phyloP scores from a whole-genome alignment of 2,113 vertebrate genomes.

The Zosterops hypoxanthus region DNA sequence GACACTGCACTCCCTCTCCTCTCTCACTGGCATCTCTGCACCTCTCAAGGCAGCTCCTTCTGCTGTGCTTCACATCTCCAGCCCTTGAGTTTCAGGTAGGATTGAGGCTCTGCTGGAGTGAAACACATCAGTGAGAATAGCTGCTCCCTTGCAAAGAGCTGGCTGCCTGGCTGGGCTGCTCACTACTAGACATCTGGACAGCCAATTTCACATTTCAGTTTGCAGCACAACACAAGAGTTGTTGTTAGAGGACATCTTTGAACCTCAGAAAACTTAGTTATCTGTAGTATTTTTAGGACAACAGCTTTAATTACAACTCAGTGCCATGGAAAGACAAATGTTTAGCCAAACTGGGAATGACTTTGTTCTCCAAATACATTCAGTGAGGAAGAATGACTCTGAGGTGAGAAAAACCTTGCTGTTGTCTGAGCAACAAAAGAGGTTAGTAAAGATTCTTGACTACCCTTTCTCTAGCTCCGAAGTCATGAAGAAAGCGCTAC shows the following conservation, averaged over 20 bases:
- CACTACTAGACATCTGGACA: background rate
- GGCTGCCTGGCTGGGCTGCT: background rate
- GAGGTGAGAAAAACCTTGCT: background rate
- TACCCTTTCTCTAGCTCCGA: background rate
- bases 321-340: background rate
- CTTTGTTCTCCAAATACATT: conserved; percentile 6
- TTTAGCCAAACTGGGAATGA: background rate
- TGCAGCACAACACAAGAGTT: background rate
- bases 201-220: background rate
- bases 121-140: background rate
- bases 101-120: background rate
- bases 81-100: background rate
- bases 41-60: conserved; percentile 10
- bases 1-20: background rate
- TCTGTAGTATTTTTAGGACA: background rate
- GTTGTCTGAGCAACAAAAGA: background rate
- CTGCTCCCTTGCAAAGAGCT: background rate
- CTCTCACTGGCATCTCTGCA: background rate
- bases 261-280: background rate
- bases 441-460: background rate
- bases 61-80: background rate
- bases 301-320: background rate
- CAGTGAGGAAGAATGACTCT: background rate
- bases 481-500: background rate
- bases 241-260: background rate